Evolutionary conservation across 2,888 invertebrate genomes (phyloP), one percentile per base, ranked within the genome.

Genomic region (Athetis lepigone): DNA sequence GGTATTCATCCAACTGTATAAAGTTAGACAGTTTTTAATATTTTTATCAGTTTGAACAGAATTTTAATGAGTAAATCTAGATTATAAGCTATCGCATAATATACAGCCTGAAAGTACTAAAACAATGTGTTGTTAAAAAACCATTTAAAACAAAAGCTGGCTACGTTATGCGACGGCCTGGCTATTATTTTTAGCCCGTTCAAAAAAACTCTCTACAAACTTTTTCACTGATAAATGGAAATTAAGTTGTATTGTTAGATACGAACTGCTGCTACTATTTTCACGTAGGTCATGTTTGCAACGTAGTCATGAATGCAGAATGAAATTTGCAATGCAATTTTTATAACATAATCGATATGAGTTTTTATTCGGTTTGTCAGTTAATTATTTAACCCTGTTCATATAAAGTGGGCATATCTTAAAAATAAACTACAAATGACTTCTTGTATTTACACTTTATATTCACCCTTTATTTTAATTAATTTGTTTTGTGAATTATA

Each of bases 201-300:
- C 45, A 55, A 65, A 65, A 71, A 65, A 71, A 27, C 58, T 42
- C 43, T 45, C 27, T 61, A 36, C 11, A 27, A 36, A 68, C 51
- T 69, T 70, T 65, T 54, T 51, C 21, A 27, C 40, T 70, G 43
- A 50, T 25, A 70, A 54, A 70, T 54, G 75, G 52, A 42, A 19
- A 42, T 13, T 43, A 40, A n/a, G 60, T 45, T 40, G 39, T 75
- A 39, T 57, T 65, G 65, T 33, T 65, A 52, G 73, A 8, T 36
- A 16, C 7, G 13, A 29, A 37, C 27, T 29, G n/a, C 6, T 36
- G 7, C 4, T 13, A 8, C 13, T 4, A 33, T 33, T 11, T 13
- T 33, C 9, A 29, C 29, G 13, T 11, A 13, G 4, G n/a, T n/a
- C n/a, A n/a, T n/a, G n/a, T n/a, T n/a, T n/a, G n/a, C n/a, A n/a